Evolutionary conservation across 2,888 invertebrate species (phyloP).

Genomic region (Ochropacha duplaris): DNA sequence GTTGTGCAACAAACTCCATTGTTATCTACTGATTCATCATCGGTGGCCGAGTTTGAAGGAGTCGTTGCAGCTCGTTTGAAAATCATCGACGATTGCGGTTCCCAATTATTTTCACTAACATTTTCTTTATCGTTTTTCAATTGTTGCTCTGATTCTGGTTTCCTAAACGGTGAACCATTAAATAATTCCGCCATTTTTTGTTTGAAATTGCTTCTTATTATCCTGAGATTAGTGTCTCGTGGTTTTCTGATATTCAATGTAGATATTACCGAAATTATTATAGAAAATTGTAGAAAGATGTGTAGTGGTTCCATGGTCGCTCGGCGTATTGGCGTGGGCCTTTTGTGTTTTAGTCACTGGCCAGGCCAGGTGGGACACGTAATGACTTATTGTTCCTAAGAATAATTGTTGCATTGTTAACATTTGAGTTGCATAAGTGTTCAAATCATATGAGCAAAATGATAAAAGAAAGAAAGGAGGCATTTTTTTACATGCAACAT

Average conservation of each 20-base stretch:
- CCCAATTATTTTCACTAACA: not conserved
- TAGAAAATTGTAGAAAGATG: not conserved
- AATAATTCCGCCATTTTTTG: not conserved
- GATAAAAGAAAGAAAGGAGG: no score
- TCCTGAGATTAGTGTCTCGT: not conserved
- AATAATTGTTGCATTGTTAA: not conserved
- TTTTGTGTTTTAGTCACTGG: not conserved
- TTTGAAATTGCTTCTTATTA: not conserved
- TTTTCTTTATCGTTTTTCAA: not conserved
- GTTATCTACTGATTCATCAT: not conserved
- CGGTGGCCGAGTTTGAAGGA: not conserved
- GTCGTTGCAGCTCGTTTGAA: not conserved
- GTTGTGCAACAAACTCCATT: slow-evolving; percentile 12
- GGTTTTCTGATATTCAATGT: not conserved
- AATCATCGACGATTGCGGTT: not conserved
- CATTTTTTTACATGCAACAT: no score
- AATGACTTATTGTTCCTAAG: not conserved
- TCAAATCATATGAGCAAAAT: not conserved
- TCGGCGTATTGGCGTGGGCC: not conserved
- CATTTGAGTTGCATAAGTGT: not conserved
- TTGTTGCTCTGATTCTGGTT: not conserved
- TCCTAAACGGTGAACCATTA: not conserved
- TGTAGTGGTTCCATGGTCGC: not conserved
- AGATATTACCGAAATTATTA: not conserved
- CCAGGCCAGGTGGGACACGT: not conserved